These are phyloP conservation scores for Hydrolagus colliei DNA, from an alignment of 2,797 vertebrate species.

Conservation along the genomic window DNA sequence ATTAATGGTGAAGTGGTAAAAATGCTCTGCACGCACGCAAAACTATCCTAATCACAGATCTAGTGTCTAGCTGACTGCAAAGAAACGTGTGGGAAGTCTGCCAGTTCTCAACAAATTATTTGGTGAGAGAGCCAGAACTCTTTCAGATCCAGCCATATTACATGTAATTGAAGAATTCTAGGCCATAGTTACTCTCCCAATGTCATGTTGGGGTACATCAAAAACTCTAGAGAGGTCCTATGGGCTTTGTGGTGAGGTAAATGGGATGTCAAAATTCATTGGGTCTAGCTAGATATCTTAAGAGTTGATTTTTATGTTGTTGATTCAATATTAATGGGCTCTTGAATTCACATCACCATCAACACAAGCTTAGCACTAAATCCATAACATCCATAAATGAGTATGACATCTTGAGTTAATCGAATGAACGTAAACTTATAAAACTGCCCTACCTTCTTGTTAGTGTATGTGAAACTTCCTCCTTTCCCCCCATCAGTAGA, in stretches of 20 bases:
- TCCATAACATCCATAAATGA: neutral
- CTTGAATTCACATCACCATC: neutral
- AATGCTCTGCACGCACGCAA: neutral
- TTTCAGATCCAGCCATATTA: neutral
- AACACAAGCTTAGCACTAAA: neutral
- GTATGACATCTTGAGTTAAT: neutral
- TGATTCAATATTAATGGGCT: neutral
- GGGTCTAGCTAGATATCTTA: neutral
- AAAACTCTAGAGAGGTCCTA: neutral
- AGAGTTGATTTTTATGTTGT: neutral
- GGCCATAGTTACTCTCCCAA: neutral
- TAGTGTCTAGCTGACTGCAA: neutral
- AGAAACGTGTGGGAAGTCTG: conserved; percentile 20
- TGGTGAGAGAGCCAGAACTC: neutral
- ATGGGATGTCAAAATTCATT: neutral
- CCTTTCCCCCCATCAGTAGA: neutral
- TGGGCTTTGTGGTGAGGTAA: neutral
- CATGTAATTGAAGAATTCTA: neutral
- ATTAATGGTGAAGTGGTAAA: neutral
- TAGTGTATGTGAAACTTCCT: neutral
- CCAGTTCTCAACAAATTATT: conserved; percentile 11
- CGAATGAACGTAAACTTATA: no score
- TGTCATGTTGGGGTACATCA: neutral
- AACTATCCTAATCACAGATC: neutral
- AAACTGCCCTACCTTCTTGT: neutral